phyloP scores from a whole-genome alignment of 2,888 invertebrate genomes.

The Stenodema calcarata region DNA sequence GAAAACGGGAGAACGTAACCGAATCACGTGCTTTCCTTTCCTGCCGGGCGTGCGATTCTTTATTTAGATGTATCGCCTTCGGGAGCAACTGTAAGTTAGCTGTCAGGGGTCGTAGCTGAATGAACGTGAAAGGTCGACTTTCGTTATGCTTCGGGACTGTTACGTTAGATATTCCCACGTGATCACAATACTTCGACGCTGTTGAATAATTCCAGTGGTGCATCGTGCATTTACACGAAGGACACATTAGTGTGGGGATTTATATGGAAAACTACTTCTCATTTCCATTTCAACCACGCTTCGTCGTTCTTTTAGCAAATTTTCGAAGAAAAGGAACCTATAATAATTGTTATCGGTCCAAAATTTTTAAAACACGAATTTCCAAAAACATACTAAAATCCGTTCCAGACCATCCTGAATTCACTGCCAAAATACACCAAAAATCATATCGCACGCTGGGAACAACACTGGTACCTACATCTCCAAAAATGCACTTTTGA shows the following conservation, averaged over 20 bases:
- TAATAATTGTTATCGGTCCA: too few species aligned
- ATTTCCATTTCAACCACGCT: too few species aligned
- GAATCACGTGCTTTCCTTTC: slow-evolving; percentile 14
- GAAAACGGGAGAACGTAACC: neutral
- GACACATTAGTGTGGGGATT: neutral
- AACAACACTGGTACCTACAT: too few species aligned
- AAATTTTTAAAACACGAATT: too few species aligned
- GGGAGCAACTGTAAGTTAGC: neutral
- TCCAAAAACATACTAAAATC: too few species aligned
- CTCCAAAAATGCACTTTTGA: too few species aligned
- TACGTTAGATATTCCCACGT: neutral
- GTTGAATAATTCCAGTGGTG: neutral
- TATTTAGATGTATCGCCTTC: slow-evolving; percentile 6
- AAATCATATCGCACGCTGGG: too few species aligned
- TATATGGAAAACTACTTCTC: too few species aligned
- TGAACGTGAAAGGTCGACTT: neutral
- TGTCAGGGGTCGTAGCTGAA: neutral
- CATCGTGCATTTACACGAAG: neutral
- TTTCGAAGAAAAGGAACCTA: too few species aligned
- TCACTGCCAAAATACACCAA: too few species aligned
- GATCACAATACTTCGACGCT: neutral
- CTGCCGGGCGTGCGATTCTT: neutral
- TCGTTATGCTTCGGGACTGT: neutral
- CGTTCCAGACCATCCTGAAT: too few species aligned
- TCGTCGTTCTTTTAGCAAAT: too few species aligned